These are phyloP conservation scores for Myoxocephalus aenaeus DNA, from an alignment of 2,797 vertebrate species.

Conservation along the genomic window DNA sequence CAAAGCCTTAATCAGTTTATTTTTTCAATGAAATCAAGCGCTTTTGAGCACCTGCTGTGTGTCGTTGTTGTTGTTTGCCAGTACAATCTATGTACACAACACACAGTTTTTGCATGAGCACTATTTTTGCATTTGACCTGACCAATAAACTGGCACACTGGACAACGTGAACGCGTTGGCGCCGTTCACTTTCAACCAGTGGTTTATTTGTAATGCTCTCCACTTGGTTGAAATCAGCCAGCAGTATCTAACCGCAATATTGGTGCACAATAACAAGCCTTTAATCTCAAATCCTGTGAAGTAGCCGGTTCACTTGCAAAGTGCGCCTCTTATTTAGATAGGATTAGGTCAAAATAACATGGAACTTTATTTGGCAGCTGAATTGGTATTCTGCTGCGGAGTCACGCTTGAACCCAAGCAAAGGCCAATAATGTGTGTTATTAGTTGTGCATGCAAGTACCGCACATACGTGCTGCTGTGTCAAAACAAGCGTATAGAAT, in stretches of 20 bases:
- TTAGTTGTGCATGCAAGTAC: background rate
- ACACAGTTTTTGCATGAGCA: background rate
- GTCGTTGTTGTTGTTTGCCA: background rate
- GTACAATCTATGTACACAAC: background rate
- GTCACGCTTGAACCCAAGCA: background rate
- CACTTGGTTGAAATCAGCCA: background rate
- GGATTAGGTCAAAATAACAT: background rate
- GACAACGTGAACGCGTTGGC: background rate
- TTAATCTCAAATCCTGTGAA: background rate
- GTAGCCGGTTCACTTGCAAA: background rate
- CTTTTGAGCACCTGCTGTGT: background rate
- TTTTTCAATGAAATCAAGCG: background rate
- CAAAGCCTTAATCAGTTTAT: no score
- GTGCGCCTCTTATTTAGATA: background rate
- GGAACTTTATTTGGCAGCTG: background rate
- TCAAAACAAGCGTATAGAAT: background rate
- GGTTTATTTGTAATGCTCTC: slow-evolving; percentile 13
- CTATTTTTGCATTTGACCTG: slow-evolving; percentile 8
- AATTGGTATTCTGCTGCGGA: background rate
- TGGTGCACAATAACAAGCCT: background rate
- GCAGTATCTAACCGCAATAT: background rate
- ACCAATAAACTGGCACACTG: background rate
- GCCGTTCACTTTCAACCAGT: background rate
- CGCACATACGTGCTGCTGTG: background rate
- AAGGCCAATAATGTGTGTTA: background rate